These are phyloP conservation scores for Volucella inanis DNA, from an alignment of 2,888 invertebrate species.

Conservation along the genomic window DNA sequence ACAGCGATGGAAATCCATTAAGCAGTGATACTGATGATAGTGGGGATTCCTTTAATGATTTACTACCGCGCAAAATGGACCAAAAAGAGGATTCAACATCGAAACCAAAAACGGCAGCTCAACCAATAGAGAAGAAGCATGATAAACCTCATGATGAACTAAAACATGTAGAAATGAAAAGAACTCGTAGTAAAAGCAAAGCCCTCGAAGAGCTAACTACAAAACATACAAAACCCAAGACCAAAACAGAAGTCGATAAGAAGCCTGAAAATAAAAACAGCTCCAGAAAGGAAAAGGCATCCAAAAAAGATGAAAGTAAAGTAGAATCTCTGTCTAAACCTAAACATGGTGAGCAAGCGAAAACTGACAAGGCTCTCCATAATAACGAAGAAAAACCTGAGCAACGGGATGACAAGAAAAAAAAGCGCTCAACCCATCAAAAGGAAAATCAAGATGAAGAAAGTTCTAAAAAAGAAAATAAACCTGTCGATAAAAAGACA, in stretches of 20 bases:
- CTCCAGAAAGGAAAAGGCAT: too few relatives aligned
- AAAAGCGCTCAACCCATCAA: neutral
- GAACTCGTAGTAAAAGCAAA: too few relatives aligned
- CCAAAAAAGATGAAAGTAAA: too few relatives aligned
- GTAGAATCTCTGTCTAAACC: too few relatives aligned
- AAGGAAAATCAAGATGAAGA: neutral
- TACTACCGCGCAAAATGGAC: slow-evolving; percentile 23
- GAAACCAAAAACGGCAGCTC: neutral
- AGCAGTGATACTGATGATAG: slow-evolving; percentile 29
- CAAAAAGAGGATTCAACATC: neutral
- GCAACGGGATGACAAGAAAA: neutral
- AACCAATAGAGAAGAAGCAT: too few relatives aligned
- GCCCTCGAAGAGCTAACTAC: too few relatives aligned
- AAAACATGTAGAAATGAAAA: neutral
- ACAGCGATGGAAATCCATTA: slow-evolving; percentile 1
- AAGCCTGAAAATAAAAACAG: too few relatives aligned
- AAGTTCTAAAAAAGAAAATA: neutral
- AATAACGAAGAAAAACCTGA: neutral
- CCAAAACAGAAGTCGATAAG: too few relatives aligned
- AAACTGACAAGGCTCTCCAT: too few relatives aligned
- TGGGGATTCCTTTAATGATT: slow-evolving; percentile 41
- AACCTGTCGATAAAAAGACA: neutral
- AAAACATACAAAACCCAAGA: too few relatives aligned
- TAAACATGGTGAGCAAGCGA: too few relatives aligned
- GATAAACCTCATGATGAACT: too few relatives aligned